Conservation (phyloP, 2,888 invertebrate genomes). For the Pardosa pseudoannulata region DNA sequence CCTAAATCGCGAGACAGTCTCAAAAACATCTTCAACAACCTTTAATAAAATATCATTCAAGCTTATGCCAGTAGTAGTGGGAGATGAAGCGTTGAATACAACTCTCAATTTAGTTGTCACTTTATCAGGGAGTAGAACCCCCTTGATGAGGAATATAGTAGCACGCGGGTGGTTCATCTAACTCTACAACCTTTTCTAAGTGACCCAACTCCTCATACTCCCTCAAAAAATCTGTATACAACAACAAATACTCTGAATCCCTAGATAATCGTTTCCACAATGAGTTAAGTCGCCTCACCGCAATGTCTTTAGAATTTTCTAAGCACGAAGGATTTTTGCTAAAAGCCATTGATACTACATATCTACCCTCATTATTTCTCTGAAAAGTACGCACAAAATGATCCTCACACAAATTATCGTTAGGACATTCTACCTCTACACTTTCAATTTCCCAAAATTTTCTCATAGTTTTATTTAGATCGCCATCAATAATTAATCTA, state of each 20-base stretch:
- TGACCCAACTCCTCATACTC: background rate
- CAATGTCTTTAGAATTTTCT: background rate
- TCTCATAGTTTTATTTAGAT: background rate
- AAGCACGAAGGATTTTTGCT: slow-evolving; percentile 14
- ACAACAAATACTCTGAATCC: background rate
- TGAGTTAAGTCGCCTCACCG: background rate
- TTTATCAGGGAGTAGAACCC: background rate
- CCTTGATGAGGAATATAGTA: slow-evolving; percentile 17
- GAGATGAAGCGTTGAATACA: background rate
- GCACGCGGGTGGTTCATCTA: background rate
- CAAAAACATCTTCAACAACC: background rate
- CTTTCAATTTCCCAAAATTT: background rate
- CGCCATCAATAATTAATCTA: background rate
- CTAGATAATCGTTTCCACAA: background rate
- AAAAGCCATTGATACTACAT: slow-evolving; percentile 17
- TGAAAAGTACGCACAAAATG: background rate
- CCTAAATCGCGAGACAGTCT: background rate
- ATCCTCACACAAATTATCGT: background rate
- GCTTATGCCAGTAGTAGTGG: background rate
- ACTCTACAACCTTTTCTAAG: slow-evolving; percentile 11
- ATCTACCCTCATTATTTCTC: slow-evolving; percentile 1
- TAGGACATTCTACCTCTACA: background rate
- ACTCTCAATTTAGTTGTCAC: background rate
- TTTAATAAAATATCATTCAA: background rate
- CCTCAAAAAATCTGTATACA: too few relatives aligned